A percentile compares a stretch with the other conserved stretches of the same genome.
phyloP scores from a whole-genome alignment of 2,797 vertebrate genomes.

The Bradypodion pumilum region DNA sequence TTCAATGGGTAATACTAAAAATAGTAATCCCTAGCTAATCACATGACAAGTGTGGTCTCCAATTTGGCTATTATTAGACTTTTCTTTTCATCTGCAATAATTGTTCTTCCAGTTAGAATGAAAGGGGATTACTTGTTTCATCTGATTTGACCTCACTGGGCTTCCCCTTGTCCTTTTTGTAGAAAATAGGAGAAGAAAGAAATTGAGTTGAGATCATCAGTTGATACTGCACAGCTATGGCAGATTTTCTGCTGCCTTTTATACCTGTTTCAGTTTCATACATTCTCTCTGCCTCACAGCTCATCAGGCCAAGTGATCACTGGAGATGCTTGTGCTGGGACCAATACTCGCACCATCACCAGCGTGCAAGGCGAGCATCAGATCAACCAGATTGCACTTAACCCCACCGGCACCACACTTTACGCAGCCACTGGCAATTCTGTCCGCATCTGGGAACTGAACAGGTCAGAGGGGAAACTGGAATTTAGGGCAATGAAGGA shows the following conservation, averaged over 20 bases:
- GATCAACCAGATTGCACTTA: constrained; percentile 96
- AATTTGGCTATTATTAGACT: neutral
- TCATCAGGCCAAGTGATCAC: constrained; percentile 94
- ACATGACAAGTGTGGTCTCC: neutral
- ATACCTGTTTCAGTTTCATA: neutral
- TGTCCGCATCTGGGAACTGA: constrained; percentile 94
- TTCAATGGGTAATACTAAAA: no score
- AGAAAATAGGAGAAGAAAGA: neutral
- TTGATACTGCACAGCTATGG: neutral
- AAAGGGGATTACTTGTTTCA: neutral
- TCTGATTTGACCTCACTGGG: no score
- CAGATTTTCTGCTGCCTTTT: neutral
- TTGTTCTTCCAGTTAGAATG: neutral
- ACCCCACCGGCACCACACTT: constrained; percentile 85
- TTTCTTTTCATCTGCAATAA: neutral
- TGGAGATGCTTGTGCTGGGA: constrained; percentile 87
- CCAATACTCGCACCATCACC: constrained; percentile 86
- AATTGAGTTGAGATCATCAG: neutral
- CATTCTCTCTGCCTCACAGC: constrained; percentile 64
- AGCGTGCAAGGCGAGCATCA: constrained; percentile 92
- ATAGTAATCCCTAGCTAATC: neutral
- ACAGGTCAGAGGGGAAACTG: constrained; percentile 78
- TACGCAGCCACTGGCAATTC: constrained; percentile 92
- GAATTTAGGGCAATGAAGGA: fast-evolving
- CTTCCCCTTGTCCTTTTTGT: neutral